Conservation (phyloP, 2,113 vertebrate genomes). For the Hoplias malabaricus region DNA sequence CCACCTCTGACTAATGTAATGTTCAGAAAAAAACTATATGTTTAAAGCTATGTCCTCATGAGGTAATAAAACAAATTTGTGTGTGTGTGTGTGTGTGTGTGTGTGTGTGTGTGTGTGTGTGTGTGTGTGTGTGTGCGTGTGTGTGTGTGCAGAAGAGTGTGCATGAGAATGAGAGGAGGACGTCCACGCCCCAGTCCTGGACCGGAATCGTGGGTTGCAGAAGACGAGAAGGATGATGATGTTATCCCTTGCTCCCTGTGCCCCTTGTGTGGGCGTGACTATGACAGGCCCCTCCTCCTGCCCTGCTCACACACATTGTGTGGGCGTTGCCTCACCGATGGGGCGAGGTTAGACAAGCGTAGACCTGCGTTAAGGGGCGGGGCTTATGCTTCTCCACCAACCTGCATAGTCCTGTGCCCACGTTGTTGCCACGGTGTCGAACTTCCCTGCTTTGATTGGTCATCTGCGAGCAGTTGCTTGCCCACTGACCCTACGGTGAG, state of each 20-base stretch:
- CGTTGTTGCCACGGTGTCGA: constrained; percentile 63
- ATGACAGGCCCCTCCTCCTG: constrained; percentile 59
- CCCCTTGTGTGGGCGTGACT: constrained; percentile 53
- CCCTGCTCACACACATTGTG: constrained; percentile 72
- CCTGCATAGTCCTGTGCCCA: constrained; percentile 62
- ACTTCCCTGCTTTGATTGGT: constrained; percentile 68
- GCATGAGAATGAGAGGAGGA: constrained; percentile 38
- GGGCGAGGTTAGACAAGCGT: background rate
- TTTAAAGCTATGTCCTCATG: too few species aligned
- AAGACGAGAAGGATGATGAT: constrained; percentile 35
- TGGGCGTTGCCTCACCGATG: constrained; percentile 54
- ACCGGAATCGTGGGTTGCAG: background rate
- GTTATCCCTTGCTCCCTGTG: constrained; percentile 50
- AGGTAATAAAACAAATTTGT: too few species aligned
- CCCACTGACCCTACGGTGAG: constrained; percentile 60
- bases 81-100: too few species aligned
- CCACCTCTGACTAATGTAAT: too few species aligned
- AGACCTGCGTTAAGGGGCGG: background rate
- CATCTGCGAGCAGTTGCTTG: constrained; percentile 60
- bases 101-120: too few species aligned
- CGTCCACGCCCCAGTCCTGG: background rate
- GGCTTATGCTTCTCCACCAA: background rate
- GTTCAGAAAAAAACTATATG: too few species aligned
- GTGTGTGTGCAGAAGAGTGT: constrained; percentile 12
- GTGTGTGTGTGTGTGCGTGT: too few species aligned